phyloP scores from a whole-genome alignment of 2,888 invertebrate species.

The Muschampia plurimacula region DNA sequence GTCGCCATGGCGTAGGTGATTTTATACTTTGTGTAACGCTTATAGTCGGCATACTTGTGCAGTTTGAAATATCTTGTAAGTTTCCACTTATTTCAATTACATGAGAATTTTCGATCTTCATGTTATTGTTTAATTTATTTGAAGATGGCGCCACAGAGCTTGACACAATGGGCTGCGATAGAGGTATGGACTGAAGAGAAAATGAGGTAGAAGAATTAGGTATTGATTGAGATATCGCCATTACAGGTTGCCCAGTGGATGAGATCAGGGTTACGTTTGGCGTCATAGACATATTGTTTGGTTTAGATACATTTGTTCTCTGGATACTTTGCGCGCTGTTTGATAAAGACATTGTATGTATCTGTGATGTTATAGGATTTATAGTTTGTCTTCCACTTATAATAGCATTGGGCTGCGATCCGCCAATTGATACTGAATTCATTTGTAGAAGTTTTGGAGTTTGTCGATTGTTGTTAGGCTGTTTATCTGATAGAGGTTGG shows the following conservation, averaged over 20 bases:
- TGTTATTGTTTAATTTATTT: slow-evolving; percentile 62
- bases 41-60: slow-evolving; percentile 72
- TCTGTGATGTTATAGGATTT: slow-evolving; percentile 82
- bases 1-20: slow-evolving; percentile 80
- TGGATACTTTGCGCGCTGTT: slow-evolving; percentile 68
- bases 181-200: slow-evolving; percentile 76
- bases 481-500: slow-evolving; percentile 79
- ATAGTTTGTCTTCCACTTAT: slow-evolving; percentile 72
- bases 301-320: slow-evolving; percentile 67
- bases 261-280: slow-evolving; percentile 79
- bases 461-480: slow-evolving; percentile 67
- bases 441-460: slow-evolving; percentile 80
- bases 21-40: slow-evolving; percentile 79
- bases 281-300: slow-evolving; percentile 71
- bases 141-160: slow-evolving; percentile 76
- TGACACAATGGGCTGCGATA: slow-evolving; percentile 81
- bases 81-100: slow-evolving; percentile 81
- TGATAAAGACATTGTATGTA: slow-evolving; percentile 75
- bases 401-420: slow-evolving; percentile 66
- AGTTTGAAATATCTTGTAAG: slow-evolving; percentile 70
- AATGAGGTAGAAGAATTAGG: slow-evolving; percentile 70
- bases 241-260: slow-evolving; percentile 78
- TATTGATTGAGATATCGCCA: slow-evolving; percentile 79
- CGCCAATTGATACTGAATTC: slow-evolving; percentile 65
- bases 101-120: slow-evolving; percentile 78